These are phyloP conservation scores for Crossoptilon crossoptilon DNA, from an alignment of 2,797 vertebrate species.

Conservation along the genomic window DNA sequence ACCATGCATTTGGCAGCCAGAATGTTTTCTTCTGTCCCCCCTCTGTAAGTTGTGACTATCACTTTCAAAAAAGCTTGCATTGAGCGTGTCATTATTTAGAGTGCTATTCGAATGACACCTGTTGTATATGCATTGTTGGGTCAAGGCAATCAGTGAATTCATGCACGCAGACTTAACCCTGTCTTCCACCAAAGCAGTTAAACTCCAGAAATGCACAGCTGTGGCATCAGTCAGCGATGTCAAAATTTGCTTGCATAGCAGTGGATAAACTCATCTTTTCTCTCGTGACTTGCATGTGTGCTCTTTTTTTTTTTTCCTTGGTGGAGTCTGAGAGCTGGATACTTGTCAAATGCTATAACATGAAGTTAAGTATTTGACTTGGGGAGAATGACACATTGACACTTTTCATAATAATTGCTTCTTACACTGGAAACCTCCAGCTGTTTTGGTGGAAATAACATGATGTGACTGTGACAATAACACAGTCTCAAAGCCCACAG, in stretches of 20 bases:
- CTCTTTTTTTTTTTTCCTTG: not conserved
- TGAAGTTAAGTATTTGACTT: constrained; percentile 42
- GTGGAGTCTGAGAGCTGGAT: not conserved
- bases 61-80: not conserved
- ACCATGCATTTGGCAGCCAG: not conserved
- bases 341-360: constrained; percentile 44
- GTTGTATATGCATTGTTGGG: not conserved
- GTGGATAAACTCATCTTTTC: not conserved
- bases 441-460: constrained; percentile 52
- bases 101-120: not conserved
- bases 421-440: constrained; percentile 54
- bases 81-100: not conserved
- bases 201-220: not conserved
- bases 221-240: not conserved
- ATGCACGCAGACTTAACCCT: not conserved
- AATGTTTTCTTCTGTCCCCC: not conserved
- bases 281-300: not conserved
- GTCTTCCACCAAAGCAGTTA: not conserved
- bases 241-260: not conserved
- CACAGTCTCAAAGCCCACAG: not conserved
- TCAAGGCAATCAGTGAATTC: not conserved
- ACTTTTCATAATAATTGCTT: constrained; percentile 60
- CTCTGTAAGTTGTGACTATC: not conserved
- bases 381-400: constrained; percentile 47
- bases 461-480: constrained; percentile 45